Evolutionary conservation across 2,888 invertebrate species (phyloP).

Genomic region (Drosophila mettleri): DNA sequence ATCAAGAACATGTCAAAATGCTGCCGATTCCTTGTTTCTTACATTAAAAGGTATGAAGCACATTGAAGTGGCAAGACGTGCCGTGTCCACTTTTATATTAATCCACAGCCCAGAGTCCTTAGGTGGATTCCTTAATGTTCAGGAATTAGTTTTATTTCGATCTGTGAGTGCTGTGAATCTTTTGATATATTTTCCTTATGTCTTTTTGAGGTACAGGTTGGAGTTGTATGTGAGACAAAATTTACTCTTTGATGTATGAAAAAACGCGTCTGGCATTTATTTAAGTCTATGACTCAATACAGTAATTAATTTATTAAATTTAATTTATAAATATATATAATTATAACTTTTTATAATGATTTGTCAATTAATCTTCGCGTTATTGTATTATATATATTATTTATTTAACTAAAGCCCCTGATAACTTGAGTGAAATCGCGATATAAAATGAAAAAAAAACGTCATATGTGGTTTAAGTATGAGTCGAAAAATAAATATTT

Average conservation of each 20-base stretch:
- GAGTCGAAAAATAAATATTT: too few relatives aligned
- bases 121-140: background rate
- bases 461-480: too few relatives aligned
- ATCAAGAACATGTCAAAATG: slow-evolving; percentile 3
- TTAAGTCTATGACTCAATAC: too few relatives aligned
- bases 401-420: too few relatives aligned
- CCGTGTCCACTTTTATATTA: background rate
- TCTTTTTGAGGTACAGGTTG: background rate
- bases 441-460: too few relatives aligned
- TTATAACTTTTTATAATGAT: too few relatives aligned
- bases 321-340: too few relatives aligned
- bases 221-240: background rate
- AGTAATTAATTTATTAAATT: too few relatives aligned
- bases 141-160: background rate
- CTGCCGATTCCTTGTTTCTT: background rate
- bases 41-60: background rate
- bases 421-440: too few relatives aligned
- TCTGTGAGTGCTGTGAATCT: background rate
- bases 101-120: background rate
- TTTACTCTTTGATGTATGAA: background rate
- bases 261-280: background rate
- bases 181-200: background rate
- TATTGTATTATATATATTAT: too few relatives aligned
- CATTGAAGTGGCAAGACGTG: background rate
- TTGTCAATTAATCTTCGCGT: too few relatives aligned